These are phyloP conservation scores for Gandaritis pyraliata DNA, from an alignment of 2,888 invertebrate species.

Conservation along the genomic window DNA sequence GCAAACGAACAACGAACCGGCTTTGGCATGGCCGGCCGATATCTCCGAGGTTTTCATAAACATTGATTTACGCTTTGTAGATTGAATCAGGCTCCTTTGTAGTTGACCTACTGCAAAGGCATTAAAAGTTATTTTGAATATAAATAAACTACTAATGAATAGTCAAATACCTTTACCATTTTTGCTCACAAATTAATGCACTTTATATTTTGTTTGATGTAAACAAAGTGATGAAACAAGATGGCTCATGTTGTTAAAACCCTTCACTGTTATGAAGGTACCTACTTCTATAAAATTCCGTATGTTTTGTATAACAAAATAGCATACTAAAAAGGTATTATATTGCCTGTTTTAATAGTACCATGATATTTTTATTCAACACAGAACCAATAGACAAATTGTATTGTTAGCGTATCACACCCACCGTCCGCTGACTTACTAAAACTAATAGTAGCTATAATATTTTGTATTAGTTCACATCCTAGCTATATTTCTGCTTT, in stretches of 20 bases:
- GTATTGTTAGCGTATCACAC: slow-evolving; percentile 20
- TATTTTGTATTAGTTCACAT: slow-evolving; percentile 69
- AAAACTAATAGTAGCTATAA: slow-evolving; percentile 53
- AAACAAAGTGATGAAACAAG: no score
- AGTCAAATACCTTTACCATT: no score
- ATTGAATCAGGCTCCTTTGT: slow-evolving; percentile 28
- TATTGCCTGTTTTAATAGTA: no score
- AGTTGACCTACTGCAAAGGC: not conserved
- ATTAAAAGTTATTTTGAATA: no score
- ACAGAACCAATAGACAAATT: slow-evolving; percentile 12
- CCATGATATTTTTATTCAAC: no score
- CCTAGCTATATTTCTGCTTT: slow-evolving; percentile 72
- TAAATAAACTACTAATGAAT: no score
- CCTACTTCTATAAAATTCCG: no score
- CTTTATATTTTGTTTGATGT: no score
- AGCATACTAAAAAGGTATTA: not conserved
- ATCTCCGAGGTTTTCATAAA: slow-evolving; percentile 53
- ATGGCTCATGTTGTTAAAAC: no score
- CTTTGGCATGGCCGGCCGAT: slow-evolving; percentile 53
- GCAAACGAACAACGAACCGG: slow-evolving; percentile 53
- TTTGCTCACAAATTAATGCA: no score
- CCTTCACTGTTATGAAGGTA: no score
- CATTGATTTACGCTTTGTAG: slow-evolving; percentile 56
- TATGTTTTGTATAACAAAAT: not conserved
- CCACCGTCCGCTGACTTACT: slow-evolving; percentile 32